A percentile compares a stretch with the other conserved stretches of the same genome.
Evolutionary conservation across 2,888 invertebrate genomes (phyloP).

Genomic region (Dicycla oo): DNA sequence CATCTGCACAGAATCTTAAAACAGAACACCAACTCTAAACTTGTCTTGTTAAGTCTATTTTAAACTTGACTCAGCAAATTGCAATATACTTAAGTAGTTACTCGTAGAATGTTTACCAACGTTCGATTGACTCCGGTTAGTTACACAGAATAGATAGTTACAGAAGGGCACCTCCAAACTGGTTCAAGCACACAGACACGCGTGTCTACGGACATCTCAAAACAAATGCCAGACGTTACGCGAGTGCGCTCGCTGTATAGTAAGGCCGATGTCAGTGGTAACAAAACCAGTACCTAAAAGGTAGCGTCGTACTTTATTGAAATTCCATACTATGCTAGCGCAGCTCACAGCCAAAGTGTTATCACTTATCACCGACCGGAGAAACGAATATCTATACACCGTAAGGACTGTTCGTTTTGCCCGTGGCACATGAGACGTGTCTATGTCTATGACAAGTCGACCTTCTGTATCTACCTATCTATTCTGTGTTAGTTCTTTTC

Average conservation of each 20-base stretch:
- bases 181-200: neutral
- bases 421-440: neutral
- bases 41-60: slow-evolving; percentile 22
- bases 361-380: neutral
- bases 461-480: slow-evolving; percentile 15
- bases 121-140: slow-evolving; percentile 27
- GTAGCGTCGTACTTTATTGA: neutral
- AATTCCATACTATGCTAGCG: neutral
- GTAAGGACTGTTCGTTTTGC: no score
- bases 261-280: neutral
- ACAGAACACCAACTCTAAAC: slow-evolving; percentile 4
- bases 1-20: slow-evolving; percentile 2
- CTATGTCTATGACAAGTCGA: neutral
- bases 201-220: neutral
- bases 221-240: neutral
- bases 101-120: slow-evolving; percentile 37
- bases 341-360: neutral
- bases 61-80: slow-evolving; percentile 33
- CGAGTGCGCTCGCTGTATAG: neutral
- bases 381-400: no score
- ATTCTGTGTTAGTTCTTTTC: slow-evolving; percentile 33
- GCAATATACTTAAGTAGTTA: slow-evolving; percentile 51
- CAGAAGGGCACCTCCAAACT: neutral
- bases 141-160: slow-evolving; percentile 15
- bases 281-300: neutral